A percentile compares a stretch with the other conserved stretches of the same genome.
phyloP scores from a whole-genome alignment of 2,888 invertebrate species.

The Lingula anatina region DNA sequence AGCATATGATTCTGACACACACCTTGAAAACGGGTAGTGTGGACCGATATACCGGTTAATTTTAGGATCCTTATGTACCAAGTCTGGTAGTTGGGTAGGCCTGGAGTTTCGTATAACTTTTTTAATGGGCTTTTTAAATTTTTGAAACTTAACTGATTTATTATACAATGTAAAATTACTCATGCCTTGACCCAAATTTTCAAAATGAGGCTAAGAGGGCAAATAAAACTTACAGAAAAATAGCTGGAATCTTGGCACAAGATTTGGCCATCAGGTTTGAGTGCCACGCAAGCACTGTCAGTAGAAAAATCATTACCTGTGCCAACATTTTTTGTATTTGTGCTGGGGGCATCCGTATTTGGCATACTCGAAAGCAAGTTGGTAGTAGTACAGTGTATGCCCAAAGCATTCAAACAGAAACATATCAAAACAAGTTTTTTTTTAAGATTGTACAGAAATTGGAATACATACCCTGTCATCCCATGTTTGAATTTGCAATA shows the following conservation, averaged over 20 bases:
- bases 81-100: too few relatives aligned
- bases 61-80: too few relatives aligned
- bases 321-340: constrained; percentile 8
- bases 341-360: constrained; percentile 6
- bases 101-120: too few relatives aligned
- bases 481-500: neutral
- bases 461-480: constrained; percentile 7
- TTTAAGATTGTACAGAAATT: constrained; percentile 11
- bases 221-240: too few relatives aligned
- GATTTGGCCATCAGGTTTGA: constrained; percentile 9
- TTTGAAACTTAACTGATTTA: too few relatives aligned
- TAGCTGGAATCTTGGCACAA: constrained; percentile 6
- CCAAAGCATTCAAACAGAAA: constrained; percentile 7
- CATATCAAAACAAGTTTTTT: constrained; percentile 10
- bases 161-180: too few relatives aligned
- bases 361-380: constrained; percentile 6
- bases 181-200: too few relatives aligned
- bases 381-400: constrained; percentile 5
- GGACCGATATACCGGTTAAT: too few relatives aligned
- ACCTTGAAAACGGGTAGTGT: too few relatives aligned
- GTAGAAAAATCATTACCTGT: constrained; percentile 8
- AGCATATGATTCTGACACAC: too few relatives aligned
- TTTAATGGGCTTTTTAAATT: too few relatives aligned
- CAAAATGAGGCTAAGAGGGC: too few relatives aligned
- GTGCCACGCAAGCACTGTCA: constrained; percentile 6